Percentiles rank a stretch among this genome's conserved stretches.
These are phyloP conservation scores for Mustelus asterias DNA, from an alignment of 2,113 vertebrate genomes.

Conservation along the genomic window DNA sequence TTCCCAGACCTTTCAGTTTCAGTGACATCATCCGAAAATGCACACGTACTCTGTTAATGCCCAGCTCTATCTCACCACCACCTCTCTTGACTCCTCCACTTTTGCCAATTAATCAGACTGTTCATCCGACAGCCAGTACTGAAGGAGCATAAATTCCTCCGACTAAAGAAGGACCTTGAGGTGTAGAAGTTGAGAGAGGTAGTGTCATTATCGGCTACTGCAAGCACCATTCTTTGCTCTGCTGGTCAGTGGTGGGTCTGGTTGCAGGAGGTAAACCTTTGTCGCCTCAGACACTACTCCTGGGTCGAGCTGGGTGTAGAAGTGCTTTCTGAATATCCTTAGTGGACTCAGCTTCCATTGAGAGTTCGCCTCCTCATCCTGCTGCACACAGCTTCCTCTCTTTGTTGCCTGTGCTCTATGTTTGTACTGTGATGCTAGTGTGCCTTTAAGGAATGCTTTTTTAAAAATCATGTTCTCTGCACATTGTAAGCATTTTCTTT, in stretches of 20 bases:
- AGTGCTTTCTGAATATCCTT: not conserved
- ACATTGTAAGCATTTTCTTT: too few species aligned
- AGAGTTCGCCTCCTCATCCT: not conserved
- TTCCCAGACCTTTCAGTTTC: too few species aligned
- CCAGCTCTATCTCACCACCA: not conserved
- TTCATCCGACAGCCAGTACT: not conserved
- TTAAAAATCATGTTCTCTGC: too few species aligned
- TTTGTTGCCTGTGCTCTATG: too few species aligned
- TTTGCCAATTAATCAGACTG: not conserved
- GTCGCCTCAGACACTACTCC: not conserved
- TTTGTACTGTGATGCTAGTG: too few species aligned
- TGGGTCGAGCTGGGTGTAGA: not conserved
- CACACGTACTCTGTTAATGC: not conserved
- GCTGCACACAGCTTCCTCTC: not conserved
- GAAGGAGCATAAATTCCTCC: not conserved
- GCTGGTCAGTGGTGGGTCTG: not conserved
- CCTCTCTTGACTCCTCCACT: not conserved
- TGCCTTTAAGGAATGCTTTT: too few species aligned
- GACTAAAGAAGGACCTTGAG: not conserved
- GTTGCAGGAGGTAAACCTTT: not conserved
- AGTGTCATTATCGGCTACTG: too few species aligned
- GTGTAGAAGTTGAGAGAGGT: not conserved
- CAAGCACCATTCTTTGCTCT: not conserved
- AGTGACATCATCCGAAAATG: not conserved
- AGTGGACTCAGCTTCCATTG: not conserved